Base-by-base conservation (phyloP, 2,888 invertebrate species). In the Campoletis raptor region DNA sequence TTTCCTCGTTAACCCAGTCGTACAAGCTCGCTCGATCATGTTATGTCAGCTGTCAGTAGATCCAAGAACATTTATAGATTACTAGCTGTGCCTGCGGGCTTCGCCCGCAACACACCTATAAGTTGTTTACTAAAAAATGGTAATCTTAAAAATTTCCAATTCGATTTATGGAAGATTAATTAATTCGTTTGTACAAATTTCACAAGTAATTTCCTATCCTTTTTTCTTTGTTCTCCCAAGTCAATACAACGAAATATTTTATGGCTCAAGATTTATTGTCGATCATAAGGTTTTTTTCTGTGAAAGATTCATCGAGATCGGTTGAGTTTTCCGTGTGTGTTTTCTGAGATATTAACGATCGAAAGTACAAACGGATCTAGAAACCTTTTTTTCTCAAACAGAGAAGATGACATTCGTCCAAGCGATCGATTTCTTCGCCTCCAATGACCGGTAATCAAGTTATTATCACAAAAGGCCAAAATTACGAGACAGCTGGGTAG, bases 1-100 rank as follows among this genome's bases (percentile, higher is more conserved):
- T 66, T 66, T 70, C 24, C 48, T 76, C 77, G 70, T 70, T 83
- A 83, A 70, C 61, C 61, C 70, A 48, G 61, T 64, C 70, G 70
- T 48, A 83, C 77, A 70, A 37, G 52, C 70, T 70, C 82, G 37
- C 61, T 61, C 64, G 30, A 70, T 77, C 76, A 70, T 64, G 70
- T 70, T 77, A 21, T 57, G 77, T 70, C 77, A 52, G 70, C 42
- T 70, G 70, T 77, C 69, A 76, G 15, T 36, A 52, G 30, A 42
- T 77, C 70, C 42, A 21, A 48, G 21, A 48, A 73, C 52, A 52
- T 52, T 37, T 54, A 73, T 73, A n/a, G 30, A n/a, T 54, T 21
- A n/a, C n/a, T n/a, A n/a, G n/a, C n/a, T n/a, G n/a, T n/a, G n/a
- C n/a, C n/a, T n/a, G n/a, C n/a, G n/a, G n/a, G n/a, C n/a, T n/a